These are phyloP conservation scores for Sebastes glaucus DNA, from an alignment of 2,797 vertebrate genomes.

Conservation along the genomic window DNA sequence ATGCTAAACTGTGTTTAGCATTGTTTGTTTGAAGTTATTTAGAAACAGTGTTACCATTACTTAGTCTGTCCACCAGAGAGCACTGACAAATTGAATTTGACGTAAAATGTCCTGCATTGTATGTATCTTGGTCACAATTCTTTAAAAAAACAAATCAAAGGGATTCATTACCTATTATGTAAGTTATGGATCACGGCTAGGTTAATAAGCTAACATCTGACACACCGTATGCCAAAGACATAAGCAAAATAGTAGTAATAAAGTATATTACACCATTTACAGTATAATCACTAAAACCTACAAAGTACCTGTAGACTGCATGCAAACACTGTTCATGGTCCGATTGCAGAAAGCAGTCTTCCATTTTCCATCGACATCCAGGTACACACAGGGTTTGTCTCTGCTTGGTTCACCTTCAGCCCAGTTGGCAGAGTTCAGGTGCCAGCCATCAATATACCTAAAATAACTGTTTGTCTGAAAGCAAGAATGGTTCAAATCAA, in stretches of 20 bases:
- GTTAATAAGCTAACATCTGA: neutral
- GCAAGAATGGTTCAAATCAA: neutral
- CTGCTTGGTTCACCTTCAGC: conserved; percentile 83
- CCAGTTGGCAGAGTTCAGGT: conserved; percentile 86
- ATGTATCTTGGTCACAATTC: neutral
- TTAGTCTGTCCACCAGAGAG: neutral
- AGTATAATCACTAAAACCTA: neutral
- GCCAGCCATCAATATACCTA: conserved; percentile 89
- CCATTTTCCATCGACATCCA: conserved; percentile 87
- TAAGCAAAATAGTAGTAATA: neutral
- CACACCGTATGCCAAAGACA: neutral
- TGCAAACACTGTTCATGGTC: conserved; percentile 87
- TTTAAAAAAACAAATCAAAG: neutral
- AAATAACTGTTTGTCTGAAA: conserved; percentile 86
- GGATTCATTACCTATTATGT: neutral
- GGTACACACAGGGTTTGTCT: conserved; percentile 86
- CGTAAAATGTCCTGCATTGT: neutral
- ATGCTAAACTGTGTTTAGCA: neutral
- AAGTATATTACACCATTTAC: neutral
- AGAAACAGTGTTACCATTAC: neutral
- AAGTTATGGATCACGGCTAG: neutral
- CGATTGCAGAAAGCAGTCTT: conserved; percentile 87
- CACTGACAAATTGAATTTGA: neutral
- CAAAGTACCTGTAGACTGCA: conserved; percentile 84
- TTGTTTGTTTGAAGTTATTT: neutral